Base-by-base conservation (phyloP, 2,797 vertebrate genomes). In the Acanthornis magna region DNA sequence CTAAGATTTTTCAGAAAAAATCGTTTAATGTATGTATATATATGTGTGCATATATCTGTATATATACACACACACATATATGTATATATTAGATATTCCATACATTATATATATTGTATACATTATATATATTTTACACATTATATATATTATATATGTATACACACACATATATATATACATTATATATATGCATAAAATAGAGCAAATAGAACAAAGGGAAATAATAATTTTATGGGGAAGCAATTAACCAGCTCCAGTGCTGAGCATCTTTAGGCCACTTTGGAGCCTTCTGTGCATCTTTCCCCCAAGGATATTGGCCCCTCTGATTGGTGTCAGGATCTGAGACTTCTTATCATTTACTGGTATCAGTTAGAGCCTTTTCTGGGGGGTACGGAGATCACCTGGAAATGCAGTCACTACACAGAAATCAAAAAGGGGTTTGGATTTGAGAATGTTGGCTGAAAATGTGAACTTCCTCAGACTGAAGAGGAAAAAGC, bases 21-120 rank as follows among this genome's bases (percentile, higher is more conserved):
- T 16, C 34, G 29, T n/a, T 55, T 20, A 32, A 45, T 30, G 3
- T 11, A 5, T 25, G 4, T 38, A 42, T 23, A 2, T 11, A 1
- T 1, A 4, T 40, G 5, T 40, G 4, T 38, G 5, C 7, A 1
- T 34, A 2, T 36, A 2, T 68, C 7, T 27, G 7, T 17, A 10
- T 14, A 16, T 6, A 1, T 32, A 3, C 32, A 4, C 55, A 12
- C 19, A 8, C 15, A 42, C 11, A 16, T 42, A 16, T 42, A 42
- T 42, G 40, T 42, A 42, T 42, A 42, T 15, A 16, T 16, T 42
- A 42, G 10, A 16, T 42, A 42, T 42, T 42, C 15, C 16, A 42
- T 42, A 42, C 40, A 42, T 42, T 14, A 16, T 42, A 15, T 42
- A 42, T 42, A 42, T 42, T 42, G 40, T 42, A 42, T 42, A 42